A percentile compares a stretch with the other conserved stretches of the same genome.
These are phyloP conservation scores for Ceratotherium simum DNA, from an alignment of 2,113 vertebrate genomes.

Conservation along the genomic window DNA sequence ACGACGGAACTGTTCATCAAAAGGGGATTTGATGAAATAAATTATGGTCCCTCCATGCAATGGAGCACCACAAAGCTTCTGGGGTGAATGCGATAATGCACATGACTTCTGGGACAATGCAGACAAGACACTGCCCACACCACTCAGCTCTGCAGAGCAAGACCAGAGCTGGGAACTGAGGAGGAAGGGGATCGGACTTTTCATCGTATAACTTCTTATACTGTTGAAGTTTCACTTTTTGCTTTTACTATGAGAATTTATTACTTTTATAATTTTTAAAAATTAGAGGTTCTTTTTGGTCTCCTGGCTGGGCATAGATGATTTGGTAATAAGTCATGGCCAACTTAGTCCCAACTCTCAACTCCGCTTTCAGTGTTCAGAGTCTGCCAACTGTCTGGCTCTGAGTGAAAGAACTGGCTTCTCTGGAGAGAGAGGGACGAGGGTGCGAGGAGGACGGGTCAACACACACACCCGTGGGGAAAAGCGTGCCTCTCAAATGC, in stretches of 20 bases:
- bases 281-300: background rate
- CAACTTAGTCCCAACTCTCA: background rate
- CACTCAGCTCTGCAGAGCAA: background rate
- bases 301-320: background rate
- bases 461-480: background rate
- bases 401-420: background rate
- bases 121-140: background rate
- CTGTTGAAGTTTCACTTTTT: background rate
- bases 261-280: background rate
- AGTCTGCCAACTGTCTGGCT: accelerated
- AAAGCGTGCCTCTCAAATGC: background rate
- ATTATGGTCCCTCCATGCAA: accelerated
- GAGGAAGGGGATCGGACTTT: background rate
- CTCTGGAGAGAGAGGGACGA: accelerated
- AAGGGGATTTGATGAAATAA: background rate
- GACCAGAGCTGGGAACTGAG: background rate
- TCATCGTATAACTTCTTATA: too few relatives aligned
- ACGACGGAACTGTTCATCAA: background rate
- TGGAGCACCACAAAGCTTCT: background rate
- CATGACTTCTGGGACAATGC: accelerated
- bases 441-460: too few relatives aligned
- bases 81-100: too few relatives aligned
- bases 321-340: background rate
- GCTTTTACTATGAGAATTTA: background rate
- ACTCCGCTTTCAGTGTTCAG: background rate